Conservation (phyloP, 2,888 invertebrate species). For the Syrphus vitripennis region DNA sequence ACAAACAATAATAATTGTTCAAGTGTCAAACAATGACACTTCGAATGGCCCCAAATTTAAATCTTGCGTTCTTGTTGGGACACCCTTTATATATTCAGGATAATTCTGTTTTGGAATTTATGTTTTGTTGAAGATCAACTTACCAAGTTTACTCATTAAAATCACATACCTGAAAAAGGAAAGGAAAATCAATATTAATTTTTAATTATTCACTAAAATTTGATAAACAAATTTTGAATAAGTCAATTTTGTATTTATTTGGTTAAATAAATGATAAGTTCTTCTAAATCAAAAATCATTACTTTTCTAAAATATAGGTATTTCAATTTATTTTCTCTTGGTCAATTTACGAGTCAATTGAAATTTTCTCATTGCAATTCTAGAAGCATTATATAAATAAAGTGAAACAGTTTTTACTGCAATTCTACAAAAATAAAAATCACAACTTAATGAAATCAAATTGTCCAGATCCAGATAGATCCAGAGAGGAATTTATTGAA, state of each 20-base stretch:
- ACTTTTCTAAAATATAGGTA: too few species aligned
- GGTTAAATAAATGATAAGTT: background rate
- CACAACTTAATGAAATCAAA: background rate
- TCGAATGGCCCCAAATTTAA: too few species aligned
- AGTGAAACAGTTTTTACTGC: too few species aligned
- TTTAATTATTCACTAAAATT: background rate
- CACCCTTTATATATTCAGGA: too few species aligned
- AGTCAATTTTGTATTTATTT: background rate
- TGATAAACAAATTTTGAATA: background rate
- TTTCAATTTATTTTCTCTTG: background rate
- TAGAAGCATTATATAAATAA: background rate
- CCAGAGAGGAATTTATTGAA: background rate
- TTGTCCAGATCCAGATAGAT: too few species aligned
- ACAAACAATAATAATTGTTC: too few species aligned
- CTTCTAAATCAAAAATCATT: too few species aligned
- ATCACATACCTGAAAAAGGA: conserved; percentile 12
- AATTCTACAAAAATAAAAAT: background rate
- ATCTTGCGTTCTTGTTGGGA: too few species aligned
- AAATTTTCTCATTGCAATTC: background rate
- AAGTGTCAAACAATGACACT: too few species aligned
- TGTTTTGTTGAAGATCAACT: too few species aligned
- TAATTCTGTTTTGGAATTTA: too few species aligned
- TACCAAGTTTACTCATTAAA: background rate
- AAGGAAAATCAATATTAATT: background rate
- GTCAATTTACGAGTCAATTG: background rate